These are phyloP conservation scores for Antitype chi DNA, from an alignment of 2,888 invertebrate genomes.

Conservation along the genomic window DNA sequence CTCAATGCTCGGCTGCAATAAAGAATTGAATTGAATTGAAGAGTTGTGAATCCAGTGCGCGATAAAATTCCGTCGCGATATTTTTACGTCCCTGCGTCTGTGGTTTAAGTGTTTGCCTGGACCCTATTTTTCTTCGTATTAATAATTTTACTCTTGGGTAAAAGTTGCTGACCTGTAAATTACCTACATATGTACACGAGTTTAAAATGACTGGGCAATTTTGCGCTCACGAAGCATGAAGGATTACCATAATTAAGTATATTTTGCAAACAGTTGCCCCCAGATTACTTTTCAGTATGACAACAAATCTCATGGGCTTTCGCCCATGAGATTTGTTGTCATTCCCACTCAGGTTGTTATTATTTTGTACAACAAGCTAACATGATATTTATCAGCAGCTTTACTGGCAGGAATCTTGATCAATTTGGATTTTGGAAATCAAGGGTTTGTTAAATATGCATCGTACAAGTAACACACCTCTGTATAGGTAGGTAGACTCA, in stretches of 20 bases:
- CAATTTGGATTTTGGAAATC: not conserved
- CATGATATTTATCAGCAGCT: not conserved
- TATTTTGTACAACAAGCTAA: not conserved
- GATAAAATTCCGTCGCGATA: too few species aligned
- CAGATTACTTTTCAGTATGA: too few species aligned
- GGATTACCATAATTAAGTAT: slow-evolving; percentile 28
- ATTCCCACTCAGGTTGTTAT: not conserved
- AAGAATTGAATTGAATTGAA: too few species aligned
- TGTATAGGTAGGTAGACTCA: not conserved
- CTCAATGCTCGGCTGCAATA: too few species aligned
- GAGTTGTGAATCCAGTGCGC: too few species aligned
- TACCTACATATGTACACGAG: slow-evolving; percentile 4
- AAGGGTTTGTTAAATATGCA: not conserved
- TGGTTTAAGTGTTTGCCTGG: not conserved
- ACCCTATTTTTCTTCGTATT: not conserved
- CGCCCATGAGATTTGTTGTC: not conserved
- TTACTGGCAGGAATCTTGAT: not conserved
- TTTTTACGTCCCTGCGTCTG: too few species aligned
- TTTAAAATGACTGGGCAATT: slow-evolving; percentile 35
- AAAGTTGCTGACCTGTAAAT: slow-evolving; percentile 42
- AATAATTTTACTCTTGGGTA: slow-evolving; percentile 14
- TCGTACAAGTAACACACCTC: not conserved
- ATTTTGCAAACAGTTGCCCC: slow-evolving; percentile 5
- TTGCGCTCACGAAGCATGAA: slow-evolving; percentile 24
- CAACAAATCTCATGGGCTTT: too few species aligned